Evolutionary conservation across 1,140 invertebrate species (phyloP).

Genomic region (Calephelis nemesis): DNA sequence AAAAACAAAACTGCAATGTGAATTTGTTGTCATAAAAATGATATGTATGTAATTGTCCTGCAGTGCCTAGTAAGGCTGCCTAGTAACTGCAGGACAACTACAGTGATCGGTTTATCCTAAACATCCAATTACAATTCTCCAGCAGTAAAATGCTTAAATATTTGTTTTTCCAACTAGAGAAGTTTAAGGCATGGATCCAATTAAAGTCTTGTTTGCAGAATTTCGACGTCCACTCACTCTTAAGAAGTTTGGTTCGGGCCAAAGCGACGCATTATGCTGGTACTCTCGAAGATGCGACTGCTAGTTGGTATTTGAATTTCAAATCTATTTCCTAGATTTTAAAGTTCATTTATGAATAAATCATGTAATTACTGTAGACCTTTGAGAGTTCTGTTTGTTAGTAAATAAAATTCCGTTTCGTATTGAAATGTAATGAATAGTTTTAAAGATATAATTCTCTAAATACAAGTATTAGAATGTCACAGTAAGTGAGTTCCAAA

Average conservation of each 20-base stretch:
- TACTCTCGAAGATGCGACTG: conserved; percentile 57
- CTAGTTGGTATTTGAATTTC: conserved; percentile 37
- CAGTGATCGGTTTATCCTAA: neutral
- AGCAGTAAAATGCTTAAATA: conserved; percentile 8
- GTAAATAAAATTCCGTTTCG: conserved; percentile 7
- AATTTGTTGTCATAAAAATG: too few species aligned
- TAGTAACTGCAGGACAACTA: neutral
- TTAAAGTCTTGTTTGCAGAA: conserved; percentile 35
- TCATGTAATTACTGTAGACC: conserved; percentile 14
- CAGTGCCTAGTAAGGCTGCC: too few species aligned
- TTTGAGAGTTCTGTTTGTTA: conserved; percentile 11
- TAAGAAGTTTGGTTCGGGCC: conserved; percentile 56
- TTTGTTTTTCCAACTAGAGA: conserved; percentile 12
- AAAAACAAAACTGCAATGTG: too few species aligned
- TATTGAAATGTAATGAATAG: conserved; percentile 5
- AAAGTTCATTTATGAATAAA: conserved; percentile 17
- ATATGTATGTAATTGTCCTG: too few species aligned
- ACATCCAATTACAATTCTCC: neutral
- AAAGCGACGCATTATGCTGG: conserved; percentile 64
- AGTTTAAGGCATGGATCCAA: conserved; percentile 10
- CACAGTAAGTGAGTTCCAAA: conserved; percentile 44
- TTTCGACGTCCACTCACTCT: conserved; percentile 54
- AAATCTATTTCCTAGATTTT: conserved; percentile 4
- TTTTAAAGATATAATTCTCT: neutral
- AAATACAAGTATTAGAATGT: too few species aligned